Percentiles rank a stretch among this genome's conserved stretches.
Conservation (phyloP, 2,113 vertebrate genomes). For the Cisticola juncidis region DNA sequence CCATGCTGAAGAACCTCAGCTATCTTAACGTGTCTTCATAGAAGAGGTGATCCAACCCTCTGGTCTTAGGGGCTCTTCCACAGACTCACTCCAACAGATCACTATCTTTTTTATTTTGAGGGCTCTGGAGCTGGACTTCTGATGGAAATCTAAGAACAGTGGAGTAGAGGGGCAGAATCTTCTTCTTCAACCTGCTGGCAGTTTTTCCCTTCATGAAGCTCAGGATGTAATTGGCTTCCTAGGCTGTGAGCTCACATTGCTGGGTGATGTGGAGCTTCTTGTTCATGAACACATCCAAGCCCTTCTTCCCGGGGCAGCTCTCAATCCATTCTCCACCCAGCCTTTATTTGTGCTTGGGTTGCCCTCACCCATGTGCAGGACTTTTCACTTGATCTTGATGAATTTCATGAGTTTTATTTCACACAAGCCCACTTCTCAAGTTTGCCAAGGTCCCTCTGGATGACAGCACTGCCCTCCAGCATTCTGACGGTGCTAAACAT, state of each 20-base stretch:
- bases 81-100: neutral
- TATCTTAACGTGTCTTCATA: neutral
- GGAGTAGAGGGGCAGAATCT: neutral
- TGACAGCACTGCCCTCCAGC: neutral
- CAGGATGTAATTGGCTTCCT: neutral
- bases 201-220: neutral
- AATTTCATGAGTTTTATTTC: neutral
- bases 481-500: neutral
- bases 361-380: too few species aligned
- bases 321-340: rapidly evolving
- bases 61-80: neutral
- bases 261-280: neutral
- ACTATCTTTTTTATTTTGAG: neutral
- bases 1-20: neutral
- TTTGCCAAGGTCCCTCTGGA: neutral
- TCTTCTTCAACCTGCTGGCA: rapidly evolving
- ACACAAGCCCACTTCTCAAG: neutral
- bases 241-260: neutral
- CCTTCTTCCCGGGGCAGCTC: neutral
- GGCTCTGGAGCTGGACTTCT: neutral
- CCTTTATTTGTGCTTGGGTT: neutral
- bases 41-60: neutral
- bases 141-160: neutral
- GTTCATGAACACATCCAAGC: rapidly evolving
- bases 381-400: neutral